Evolutionary conservation across 2,113 vertebrate genomes (phyloP), one percentile per base, ranked within the genome.

Genomic region (Corythornis cristatus): DNA sequence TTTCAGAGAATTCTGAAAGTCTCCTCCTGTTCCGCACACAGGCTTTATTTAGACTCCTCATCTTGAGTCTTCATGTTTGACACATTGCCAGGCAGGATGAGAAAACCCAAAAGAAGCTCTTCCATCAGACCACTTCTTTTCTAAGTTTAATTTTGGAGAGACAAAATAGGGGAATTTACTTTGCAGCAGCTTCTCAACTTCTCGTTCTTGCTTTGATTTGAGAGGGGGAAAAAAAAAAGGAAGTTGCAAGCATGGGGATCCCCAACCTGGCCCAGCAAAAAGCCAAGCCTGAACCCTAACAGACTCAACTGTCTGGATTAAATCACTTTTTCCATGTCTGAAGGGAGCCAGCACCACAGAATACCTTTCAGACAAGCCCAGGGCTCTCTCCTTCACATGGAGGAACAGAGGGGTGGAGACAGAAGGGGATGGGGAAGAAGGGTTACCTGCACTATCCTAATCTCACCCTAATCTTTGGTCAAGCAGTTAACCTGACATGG

Each of bases 131-230:
- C 3, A 6, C 50, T 89, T 93, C 75, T 93, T 91, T 93, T 93
- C 90, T 91, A 94, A 83, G 93, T 94, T 92, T 93, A 78, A 90
- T 64, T 88, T 74, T 4, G 0, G 48, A 88, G n/a, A 92, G 61
- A 64, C 90, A 64, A 83, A 96, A 76, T 43, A 70, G 85, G 79
- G 56, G 43, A 67, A 33, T 88, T 91, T 80, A 9, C 56, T 83
- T 76, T 42, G 79, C 11, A 0, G 70, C 23, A 43, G 25, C 40
- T 83, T 66, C 87, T 86, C 48, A 58, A 91, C 42, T 96, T 94
- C 93, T 83, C 90, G 42, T 95, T 96, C 81, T 89, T 37, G 22
- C 33, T 70, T 17, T 0, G 1, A 67, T 73, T 80, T 0, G 0
- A 46, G 42, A 86, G 16, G 45, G 35, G 31, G 31, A 23, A 16